Base-by-base conservation (phyloP, 2,797 vertebrate genomes). In the Rhinichthys osculus region DNA sequence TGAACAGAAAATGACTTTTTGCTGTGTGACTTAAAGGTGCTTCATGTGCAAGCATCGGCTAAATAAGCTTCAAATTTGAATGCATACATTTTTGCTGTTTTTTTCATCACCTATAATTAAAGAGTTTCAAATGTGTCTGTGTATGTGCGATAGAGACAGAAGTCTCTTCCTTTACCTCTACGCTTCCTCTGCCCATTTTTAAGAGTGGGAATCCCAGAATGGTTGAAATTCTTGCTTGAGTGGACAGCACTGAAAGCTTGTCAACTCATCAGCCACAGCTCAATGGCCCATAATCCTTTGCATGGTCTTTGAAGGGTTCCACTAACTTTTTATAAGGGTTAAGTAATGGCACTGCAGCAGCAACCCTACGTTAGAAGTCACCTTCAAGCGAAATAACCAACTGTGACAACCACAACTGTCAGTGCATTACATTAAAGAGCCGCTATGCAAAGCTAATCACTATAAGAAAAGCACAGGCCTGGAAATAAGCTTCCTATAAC, bases 251-350 rank as follows among this genome's bases (percentile, higher is more conserved):
- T 62, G 71, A 82, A 57, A 62, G 47, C 69, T 66, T 57, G 81
- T 82, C 70, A 73, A 54, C 72, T 91, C 87, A 90, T 89, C 64
- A 87, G 72, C 85, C 84, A 85, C 35, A 85, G 76, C 73, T 83
- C 87, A 90, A 85, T 90, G 87, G 81, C 81, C 79, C 87, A 84
- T 87, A 89, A 90, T 87, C 83, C 85, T 85, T 83, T 57, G 38
- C 30, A 66, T 89, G 85, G 87, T 85, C 92, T 95, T 94, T 95
- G 92, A 95, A 93, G 90, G 92, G 59, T 84, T 90, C 84, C 88
- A 66, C 88, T 86, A 88, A 85, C 84, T 81, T 82, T 91, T 89
- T 90, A 70, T 71, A 76, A 64, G 84, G 85, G 82, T 78, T 69
- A 69, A 88, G 84, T 84, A 79, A 80, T 85, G 69, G 54, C 83